A percentile compares a stretch with the other conserved stretches of the same genome.
Conservation (phyloP, 2,797 vertebrate species). For the Crenichthys baileyi region DNA sequence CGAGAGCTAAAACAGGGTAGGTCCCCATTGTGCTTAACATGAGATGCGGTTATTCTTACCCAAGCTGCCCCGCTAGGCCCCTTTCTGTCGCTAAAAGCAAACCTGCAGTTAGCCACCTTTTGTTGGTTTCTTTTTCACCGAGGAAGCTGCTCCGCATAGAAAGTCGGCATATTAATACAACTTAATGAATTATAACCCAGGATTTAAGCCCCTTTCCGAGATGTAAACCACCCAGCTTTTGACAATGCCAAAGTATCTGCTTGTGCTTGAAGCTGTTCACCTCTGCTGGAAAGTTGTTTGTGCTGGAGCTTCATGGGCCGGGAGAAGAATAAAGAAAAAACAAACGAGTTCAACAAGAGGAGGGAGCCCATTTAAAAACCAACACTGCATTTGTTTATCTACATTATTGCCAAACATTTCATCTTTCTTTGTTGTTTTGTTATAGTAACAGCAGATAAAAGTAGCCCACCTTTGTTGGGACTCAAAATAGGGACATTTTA, state of each 20-base stretch:
- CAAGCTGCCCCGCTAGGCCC: conserved; percentile 83
- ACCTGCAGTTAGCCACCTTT: conserved; percentile 66
- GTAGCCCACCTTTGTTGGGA: conserved; percentile 38
- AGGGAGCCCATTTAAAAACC: conserved; percentile 60
- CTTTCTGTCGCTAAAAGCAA: conserved; percentile 74
- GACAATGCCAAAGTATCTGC: conserved; percentile 64
- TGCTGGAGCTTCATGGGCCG: conserved; percentile 33
- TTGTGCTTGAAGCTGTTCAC: conserved; percentile 44
- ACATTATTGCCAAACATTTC: conserved; percentile 19
- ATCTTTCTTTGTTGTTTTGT: conserved; percentile 32
- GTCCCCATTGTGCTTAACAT: conserved; percentile 83
- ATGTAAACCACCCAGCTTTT: conserved; percentile 64
- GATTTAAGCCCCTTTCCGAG: conserved; percentile 34
- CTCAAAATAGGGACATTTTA: conserved; percentile 24
- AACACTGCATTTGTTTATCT: conserved; percentile 63
- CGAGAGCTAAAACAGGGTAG: conserved; percentile 79
- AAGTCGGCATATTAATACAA: conserved; percentile 14
- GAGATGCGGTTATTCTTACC: conserved; percentile 85
- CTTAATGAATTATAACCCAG: conserved; percentile 20
- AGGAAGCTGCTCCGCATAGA: conserved; percentile 35
- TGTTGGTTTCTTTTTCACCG: conserved; percentile 39
- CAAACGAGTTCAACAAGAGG: conserved; percentile 62
- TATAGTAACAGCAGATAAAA: neutral
- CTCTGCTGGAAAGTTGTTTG: conserved; percentile 50
- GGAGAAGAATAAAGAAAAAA: conserved; percentile 58